Conservation (phyloP, 1,140 invertebrate genomes). For the Idris sp. region DNA sequence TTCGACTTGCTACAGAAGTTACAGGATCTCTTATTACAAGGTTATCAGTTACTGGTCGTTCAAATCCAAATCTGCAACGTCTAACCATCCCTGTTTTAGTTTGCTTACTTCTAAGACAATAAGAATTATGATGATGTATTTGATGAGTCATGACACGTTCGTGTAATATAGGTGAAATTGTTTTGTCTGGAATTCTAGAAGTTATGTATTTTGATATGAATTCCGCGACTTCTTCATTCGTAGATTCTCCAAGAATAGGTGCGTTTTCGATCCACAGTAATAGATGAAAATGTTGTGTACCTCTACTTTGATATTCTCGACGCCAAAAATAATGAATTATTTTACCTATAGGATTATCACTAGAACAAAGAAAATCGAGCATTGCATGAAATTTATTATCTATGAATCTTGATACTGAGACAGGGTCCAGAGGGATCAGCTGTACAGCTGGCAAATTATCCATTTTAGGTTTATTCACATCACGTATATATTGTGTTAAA, state of each 20-base stretch:
- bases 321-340: no score
- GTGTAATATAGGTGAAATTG: constrained; percentile 1
- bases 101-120: neutral
- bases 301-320: no score
- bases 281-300: no score
- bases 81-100: neutral
- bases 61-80: neutral
- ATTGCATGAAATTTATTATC: no score
- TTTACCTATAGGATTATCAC: no score
- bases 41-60: neutral
- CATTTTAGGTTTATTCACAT: no score
- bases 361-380: no score
- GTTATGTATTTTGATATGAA: constrained; percentile 69
- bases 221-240: constrained; percentile 59
- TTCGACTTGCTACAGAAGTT: neutral
- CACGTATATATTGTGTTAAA: constrained; percentile 2
- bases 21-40: neutral
- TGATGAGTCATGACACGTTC: neutral
- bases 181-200: constrained; percentile 58
- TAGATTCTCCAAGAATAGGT: constrained; percentile 26
- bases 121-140: neutral
- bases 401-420: no score
- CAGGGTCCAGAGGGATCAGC: no score
- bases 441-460: no score
- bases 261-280: no score